Evolutionary conservation across 2,888 invertebrate species (phyloP).

Genomic region (Tetranychus piercei): DNA sequence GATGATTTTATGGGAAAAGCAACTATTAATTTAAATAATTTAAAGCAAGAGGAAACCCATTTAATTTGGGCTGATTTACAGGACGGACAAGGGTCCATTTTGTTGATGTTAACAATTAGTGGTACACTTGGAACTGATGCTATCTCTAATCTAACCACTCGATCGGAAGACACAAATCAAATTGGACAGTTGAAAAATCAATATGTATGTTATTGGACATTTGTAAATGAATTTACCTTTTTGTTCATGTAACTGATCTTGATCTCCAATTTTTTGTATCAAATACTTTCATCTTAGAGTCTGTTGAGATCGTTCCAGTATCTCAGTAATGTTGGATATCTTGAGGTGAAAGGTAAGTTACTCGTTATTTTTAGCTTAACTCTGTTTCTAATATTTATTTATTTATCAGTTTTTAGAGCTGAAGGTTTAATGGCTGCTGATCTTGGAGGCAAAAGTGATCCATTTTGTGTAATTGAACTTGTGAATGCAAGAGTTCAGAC

Average conservation of each 20-base stretch:
- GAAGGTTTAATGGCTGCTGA: constrained; percentile 80
- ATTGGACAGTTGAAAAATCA: constrained; percentile 42
- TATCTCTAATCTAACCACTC: constrained; percentile 68
- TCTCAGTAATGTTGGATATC: constrained; percentile 70
- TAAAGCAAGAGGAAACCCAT: constrained; percentile 78
- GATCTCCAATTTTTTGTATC: not conserved
- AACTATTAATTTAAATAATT: constrained; percentile 57
- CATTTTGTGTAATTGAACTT: constrained; percentile 88
- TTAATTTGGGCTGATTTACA: constrained; percentile 71
- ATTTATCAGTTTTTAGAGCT: constrained; percentile 48
- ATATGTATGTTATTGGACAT: constrained; percentile 45
- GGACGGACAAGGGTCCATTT: constrained; percentile 61
- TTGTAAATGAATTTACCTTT: too few relatives aligned
- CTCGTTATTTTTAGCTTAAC: too few relatives aligned
- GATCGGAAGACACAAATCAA: constrained; percentile 59
- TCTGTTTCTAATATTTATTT: not conserved
- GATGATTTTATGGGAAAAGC: constrained; percentile 71
- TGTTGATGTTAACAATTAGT: constrained; percentile 75
- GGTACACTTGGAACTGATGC: constrained; percentile 63
- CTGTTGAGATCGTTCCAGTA: constrained; percentile 50
- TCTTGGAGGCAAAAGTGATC: constrained; percentile 91
- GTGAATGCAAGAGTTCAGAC: constrained; percentile 88
- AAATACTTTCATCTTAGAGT: constrained; percentile 39
- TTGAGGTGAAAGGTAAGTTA: constrained; percentile 56
- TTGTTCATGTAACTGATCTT: not conserved